phyloP scores from a whole-genome alignment of 1,140 invertebrate species.

The Acyrthosiphon pisum region DNA sequence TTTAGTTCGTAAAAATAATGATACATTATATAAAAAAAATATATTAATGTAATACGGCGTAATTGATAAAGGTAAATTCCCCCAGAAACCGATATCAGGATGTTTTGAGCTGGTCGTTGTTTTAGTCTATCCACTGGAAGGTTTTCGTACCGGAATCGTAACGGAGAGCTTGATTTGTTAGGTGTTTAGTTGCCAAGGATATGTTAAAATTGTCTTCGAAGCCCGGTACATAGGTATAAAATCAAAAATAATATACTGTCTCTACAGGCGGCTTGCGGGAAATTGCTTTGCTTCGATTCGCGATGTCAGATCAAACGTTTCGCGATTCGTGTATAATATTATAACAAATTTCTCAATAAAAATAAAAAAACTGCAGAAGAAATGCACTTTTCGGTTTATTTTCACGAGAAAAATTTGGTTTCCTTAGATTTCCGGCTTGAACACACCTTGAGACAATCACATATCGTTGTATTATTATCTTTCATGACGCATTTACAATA shows the following conservation, averaged over 20 bases:
- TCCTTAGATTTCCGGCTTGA: neutral
- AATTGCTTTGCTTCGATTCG: neutral
- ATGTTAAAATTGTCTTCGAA: neutral
- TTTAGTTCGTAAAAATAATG: too few relatives aligned
- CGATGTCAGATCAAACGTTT: neutral
- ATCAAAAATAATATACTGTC: neutral
- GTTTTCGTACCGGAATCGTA: too few relatives aligned
- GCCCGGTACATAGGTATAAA: too few relatives aligned
- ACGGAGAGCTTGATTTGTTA: rapidly evolving
- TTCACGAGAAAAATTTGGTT: neutral
- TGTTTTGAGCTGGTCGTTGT: neutral
- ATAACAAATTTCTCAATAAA: neutral
- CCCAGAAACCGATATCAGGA: neutral
- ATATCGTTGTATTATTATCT: neutral
- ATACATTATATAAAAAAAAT: too few relatives aligned
- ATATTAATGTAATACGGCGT: too few relatives aligned
- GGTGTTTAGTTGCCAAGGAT: neutral
- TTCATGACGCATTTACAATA: neutral
- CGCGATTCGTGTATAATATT: neutral
- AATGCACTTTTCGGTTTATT: neutral
- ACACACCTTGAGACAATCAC: neutral
- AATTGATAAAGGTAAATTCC: too few relatives aligned
- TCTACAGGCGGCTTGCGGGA: neutral
- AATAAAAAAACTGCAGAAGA: neutral
- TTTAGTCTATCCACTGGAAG: too few relatives aligned